These are phyloP conservation scores for Nansenia antarctica DNA, from an alignment of 2,113 vertebrate species.

Conservation along the genomic window DNA sequence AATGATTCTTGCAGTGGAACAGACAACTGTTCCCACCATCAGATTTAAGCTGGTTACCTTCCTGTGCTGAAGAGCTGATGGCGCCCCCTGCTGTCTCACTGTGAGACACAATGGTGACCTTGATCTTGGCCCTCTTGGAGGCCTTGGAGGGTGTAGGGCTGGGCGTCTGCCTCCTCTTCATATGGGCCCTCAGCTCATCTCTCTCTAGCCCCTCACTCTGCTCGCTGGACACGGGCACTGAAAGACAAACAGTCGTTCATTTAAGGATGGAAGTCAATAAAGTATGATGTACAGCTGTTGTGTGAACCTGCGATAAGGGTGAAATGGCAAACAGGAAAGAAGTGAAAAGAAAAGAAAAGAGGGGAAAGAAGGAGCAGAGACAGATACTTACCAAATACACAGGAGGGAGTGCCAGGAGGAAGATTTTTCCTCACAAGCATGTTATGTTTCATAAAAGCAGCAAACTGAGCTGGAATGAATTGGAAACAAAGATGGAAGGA, in stretches of 20 bases:
- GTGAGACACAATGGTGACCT: slow-evolving; percentile 94
- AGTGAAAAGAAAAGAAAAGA: slow-evolving; percentile 25
- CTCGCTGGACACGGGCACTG: slow-evolving; percentile 87
- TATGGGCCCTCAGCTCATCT: slow-evolving; percentile 80
- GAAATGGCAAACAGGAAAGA: slow-evolving; percentile 32
- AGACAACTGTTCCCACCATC: not conserved
- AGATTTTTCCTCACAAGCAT: slow-evolving; percentile 98
- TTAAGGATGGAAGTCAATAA: no score
- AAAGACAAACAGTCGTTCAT: slow-evolving; percentile 33
- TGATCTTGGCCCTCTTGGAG: slow-evolving; percentile 94
- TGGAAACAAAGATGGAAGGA: slow-evolving; percentile 65
- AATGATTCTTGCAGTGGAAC: not conserved
- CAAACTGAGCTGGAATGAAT: slow-evolving; percentile 91
- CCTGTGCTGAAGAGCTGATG: slow-evolving; percentile 66
- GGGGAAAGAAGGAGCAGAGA: slow-evolving; percentile 49
- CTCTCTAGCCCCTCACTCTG: slow-evolving; percentile 81
- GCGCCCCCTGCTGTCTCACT: slow-evolving; percentile 78
- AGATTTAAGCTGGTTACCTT: slow-evolving; percentile 76
- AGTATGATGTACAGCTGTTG: no score
- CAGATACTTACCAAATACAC: slow-evolving; percentile 95
- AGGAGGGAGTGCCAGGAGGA: slow-evolving; percentile 93
- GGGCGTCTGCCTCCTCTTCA: slow-evolving; percentile 86
- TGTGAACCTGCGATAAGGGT: not conserved
- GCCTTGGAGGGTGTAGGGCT: slow-evolving; percentile 84
- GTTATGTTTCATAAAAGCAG: slow-evolving; percentile 99